Evolutionary conservation across 2,113 vertebrate species (phyloP), one percentile per base, ranked within the genome.

Genomic region (Gymnorhina tibicen): DNA sequence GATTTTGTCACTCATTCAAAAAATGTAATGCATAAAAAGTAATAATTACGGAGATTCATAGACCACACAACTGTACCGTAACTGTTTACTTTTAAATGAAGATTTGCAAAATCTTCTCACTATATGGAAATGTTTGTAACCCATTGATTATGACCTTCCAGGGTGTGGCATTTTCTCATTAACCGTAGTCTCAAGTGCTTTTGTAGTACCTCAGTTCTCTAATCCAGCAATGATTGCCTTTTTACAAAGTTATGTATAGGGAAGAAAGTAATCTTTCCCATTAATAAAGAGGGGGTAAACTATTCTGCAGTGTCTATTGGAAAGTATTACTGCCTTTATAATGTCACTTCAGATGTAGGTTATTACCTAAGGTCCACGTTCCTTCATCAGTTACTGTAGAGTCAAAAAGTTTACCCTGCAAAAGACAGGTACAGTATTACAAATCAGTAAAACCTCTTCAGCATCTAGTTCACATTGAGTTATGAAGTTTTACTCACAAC

Each of bases 331-430:
- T 56, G 32, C 20, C 24, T 59, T 58, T 7, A 49, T 30, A 30
- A 56, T 4, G 37, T 24, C 47, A 67, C 12, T 69, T 82, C 59
- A 93, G 49, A 35, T 22, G n/a, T 2, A 85, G 20, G 18, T 73
- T 87, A 84, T 98, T 98, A 99, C 99, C 99, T 89, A 99, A 96
- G 6, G 99, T 99, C 99, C 99, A 99, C 0, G 99, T 99, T 72
- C 98, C 99, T 95, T 99, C 99, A 92, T 99, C 99, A 52, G 98
- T 98, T 92, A 99, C 96, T 24, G 99, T 99, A 13, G 98, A 98
- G 89, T 98, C 99, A 97, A 99, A 99, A 67, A 99, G 97, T 92
- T 98, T 99, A 23, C 99, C 99, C 99, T 99, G 97, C 67, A 98
- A 98, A 80, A 97, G 60, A 98, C 60, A 97, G 1, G 50, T 7